A percentile compares a stretch with the other conserved stretches of the same genome.
phyloP scores from a whole-genome alignment of 2,797 vertebrate species.

The Artibeus jamaicensis region DNA sequence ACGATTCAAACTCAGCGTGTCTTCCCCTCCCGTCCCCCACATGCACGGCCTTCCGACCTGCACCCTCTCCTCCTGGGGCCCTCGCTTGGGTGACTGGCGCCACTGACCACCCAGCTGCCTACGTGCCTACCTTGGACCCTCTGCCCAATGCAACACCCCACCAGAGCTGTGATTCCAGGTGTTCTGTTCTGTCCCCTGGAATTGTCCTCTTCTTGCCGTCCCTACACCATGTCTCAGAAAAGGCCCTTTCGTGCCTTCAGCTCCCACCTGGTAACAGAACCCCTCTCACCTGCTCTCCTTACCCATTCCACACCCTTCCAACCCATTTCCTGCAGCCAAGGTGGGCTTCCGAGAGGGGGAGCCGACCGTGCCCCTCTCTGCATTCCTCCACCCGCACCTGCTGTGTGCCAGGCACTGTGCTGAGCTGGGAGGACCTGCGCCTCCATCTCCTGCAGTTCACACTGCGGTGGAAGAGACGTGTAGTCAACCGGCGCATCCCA shows the following conservation, averaged over 20 bases:
- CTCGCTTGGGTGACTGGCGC: too few relatives aligned
- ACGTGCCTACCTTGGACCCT: neutral
- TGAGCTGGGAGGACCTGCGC: neutral
- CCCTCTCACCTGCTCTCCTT: too few relatives aligned
- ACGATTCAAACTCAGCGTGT: too few relatives aligned
- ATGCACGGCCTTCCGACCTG: too few relatives aligned
- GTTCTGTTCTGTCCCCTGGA: neutral
- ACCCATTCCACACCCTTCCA: neutral
- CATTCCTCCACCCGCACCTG: neutral
- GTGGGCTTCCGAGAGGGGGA: neutral
- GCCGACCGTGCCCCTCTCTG: neutral
- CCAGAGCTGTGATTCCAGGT: neutral
- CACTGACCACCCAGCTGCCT: too few relatives aligned
- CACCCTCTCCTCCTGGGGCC: too few relatives aligned
- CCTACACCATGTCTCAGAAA: neutral
- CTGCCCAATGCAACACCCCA: rapidly evolving
- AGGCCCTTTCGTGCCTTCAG: neutral
- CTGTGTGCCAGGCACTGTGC: neutral
- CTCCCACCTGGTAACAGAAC: neutral
- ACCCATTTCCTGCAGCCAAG: neutral
- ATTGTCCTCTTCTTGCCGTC: neutral
- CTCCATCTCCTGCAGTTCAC: neutral
- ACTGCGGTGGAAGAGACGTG: neutral
- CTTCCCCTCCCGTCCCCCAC: too few relatives aligned
- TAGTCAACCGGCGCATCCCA: neutral